These are phyloP conservation scores for Dasysyrphus tricinctus DNA, from an alignment of 2,888 invertebrate genomes.

Conservation along the genomic window DNA sequence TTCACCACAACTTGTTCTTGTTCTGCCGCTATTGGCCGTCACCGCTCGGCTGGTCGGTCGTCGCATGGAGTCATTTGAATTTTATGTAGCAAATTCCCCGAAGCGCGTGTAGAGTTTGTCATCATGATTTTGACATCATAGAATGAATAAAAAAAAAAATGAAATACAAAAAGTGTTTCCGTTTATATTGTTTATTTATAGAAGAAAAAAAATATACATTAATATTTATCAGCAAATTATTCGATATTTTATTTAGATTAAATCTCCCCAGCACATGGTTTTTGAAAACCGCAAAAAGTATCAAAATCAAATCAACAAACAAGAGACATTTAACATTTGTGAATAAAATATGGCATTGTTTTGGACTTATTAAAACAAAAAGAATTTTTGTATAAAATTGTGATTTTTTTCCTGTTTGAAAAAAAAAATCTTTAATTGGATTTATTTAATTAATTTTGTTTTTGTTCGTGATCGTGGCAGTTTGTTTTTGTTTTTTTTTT, in stretches of 20 bases:
- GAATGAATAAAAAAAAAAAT: constrained; percentile 17
- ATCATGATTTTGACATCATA: constrained; percentile 54
- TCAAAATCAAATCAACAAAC: constrained; percentile 28
- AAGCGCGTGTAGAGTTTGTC: constrained; percentile 34
- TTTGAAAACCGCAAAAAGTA: not conserved
- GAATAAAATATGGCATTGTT: constrained; percentile 56
- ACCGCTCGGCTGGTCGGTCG: not conserved
- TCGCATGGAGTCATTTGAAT: not conserved
- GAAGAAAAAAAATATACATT: constrained; percentile 43
- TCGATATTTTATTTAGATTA: not conserved
- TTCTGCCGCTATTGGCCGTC: not conserved
- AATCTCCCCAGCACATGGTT: constrained; percentile 34
- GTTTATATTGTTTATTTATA: constrained; percentile 52
- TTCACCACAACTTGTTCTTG: constrained; percentile 42
- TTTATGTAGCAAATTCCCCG: constrained; percentile 22
- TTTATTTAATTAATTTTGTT: constrained; percentile 30
- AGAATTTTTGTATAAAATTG: constrained; percentile 27
- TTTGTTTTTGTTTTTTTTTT: not conserved
- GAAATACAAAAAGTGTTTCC: constrained; percentile 38
- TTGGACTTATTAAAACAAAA: constrained; percentile 37
- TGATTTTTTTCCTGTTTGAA: constrained; percentile 35
- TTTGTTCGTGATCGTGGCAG: constrained; percentile 22
- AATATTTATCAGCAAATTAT: constrained; percentile 29
- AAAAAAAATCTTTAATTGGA: constrained; percentile 39
- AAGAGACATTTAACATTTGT: constrained; percentile 55